Base-by-base conservation (phyloP, 1,140 invertebrate genomes). In the Acromyrmex charruanus region DNA sequence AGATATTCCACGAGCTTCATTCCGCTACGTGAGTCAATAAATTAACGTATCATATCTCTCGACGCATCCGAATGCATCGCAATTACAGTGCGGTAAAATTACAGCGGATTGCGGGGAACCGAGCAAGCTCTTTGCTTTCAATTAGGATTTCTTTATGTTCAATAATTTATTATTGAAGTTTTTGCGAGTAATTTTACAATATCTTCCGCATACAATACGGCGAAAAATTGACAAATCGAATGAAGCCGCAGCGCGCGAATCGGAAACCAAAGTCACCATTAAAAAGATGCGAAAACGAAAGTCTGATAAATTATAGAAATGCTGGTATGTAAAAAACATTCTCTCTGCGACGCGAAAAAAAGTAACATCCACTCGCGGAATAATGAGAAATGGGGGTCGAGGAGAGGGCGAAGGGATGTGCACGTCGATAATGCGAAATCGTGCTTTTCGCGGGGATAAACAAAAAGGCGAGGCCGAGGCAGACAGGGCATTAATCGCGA, bases 21-120 rank as follows among this genome's bases (percentile, higher is more conserved):
- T 51, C 18, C 39, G n/a, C 35, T 74, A 74, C 91, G 92, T 77
- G 86, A 68, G 31, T 92, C 87, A 88, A 92, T 89, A 92, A 93
- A 92, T 93, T 92, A 92, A 89, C 89, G 82, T 44, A 44, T 65
- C 85, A 69, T 39, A 18, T 74, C 85, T 89, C 87, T 79, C 71
- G 80, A 86, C 77, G 86, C 86, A 84, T 92, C 86, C 91, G 87
- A 94, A 93, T 90, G 88, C 89, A 66, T 55, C 75, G 86, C 92
- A 93, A 94, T 92, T 93, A 75, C n/a, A 16, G 9, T 5, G 18
- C 55, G 12, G 21, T 14, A 12, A 74, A 58, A 49, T 59, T 59
- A 7, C 77, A 75, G 71, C 3, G 7, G 58, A 91, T 72, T 61
- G 44, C 44, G 59, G 25, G 1, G n/a, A 72, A 68, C 55, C 68